Evolutionary conservation across 2,113 vertebrate species (phyloP).

Genomic region (Proterorhinus semilunaris): DNA sequence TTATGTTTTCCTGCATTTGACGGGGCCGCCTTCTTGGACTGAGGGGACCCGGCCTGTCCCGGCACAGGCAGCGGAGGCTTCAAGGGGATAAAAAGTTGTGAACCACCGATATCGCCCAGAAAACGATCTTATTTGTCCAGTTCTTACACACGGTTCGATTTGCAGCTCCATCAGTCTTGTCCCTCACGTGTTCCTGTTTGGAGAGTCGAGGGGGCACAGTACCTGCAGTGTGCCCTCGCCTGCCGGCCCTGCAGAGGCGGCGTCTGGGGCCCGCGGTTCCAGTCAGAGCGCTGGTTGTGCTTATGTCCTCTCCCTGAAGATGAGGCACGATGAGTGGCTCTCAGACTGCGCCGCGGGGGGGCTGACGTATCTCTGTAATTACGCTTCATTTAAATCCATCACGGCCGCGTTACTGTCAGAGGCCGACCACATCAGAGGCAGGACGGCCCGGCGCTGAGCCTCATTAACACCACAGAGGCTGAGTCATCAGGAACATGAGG

Average conservation of each 20-base stretch:
- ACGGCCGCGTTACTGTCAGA: not conserved
- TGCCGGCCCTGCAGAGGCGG: not conserved
- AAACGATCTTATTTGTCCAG: no score
- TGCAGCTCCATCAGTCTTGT: no score
- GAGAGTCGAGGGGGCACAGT: no score
- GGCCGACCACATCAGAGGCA: not conserved
- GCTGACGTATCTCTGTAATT: not conserved
- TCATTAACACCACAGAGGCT: not conserved
- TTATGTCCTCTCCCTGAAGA: not conserved
- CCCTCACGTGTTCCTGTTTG: no score
- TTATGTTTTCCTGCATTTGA: no score
- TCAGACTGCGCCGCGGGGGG: slow-evolving; percentile 7
- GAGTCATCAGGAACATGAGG: not conserved
- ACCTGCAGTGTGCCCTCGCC: not conserved
- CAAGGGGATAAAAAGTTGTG: no score
- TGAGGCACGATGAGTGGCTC: slow-evolving; percentile 2
- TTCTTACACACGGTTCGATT: no score
- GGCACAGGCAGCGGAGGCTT: no score
- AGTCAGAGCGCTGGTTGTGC: not conserved
- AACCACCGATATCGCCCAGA: no score
- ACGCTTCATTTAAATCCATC: not conserved
- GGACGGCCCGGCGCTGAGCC: not conserved
- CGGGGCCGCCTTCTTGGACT: no score
- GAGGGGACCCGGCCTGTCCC: no score
- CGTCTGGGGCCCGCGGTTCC: no score